Evolutionary conservation across 2,113 vertebrate genomes (phyloP), one percentile per base, ranked within the genome.

Genomic region (Pomatostomus ruficeps): DNA sequence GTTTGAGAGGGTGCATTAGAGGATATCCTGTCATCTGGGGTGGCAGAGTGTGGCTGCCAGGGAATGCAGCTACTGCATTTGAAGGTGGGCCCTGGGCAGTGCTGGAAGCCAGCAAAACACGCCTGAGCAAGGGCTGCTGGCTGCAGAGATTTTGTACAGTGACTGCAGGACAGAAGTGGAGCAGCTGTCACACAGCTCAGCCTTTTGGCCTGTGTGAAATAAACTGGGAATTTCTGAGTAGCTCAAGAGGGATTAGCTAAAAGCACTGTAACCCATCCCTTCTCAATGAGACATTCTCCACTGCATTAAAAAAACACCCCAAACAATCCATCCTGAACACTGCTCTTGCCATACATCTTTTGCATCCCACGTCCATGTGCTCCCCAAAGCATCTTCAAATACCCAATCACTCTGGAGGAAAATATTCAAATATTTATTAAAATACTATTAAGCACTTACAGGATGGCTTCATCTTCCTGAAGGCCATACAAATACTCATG

Each of bases 351-450:
- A 22, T 19, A 36, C 2, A 31, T 61, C 14, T 14, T 67, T 65
- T 59, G 38, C 54, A 52, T 33, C 38, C 33, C 19, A 38, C 8
- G 24, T 15, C 33, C 40, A 40, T 4, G 5, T n/a, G 20, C 11
- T 74, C 28, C 58, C 20, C 22, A 83, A 85, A 49, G 14, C 28
- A 59, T 45, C 29, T 68, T 89, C 43, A 85, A 91, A 94, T 18
- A 85, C 3, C 7, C 19, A 51, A 6, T 31, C 49, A 58, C 7
- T 67, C 45, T 18, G 46, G 63, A 93, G 28, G 75, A 96, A 94
- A 91, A 74, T 83, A 96, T 5, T n/a, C 0, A 73, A 55, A 16
- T 85, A 59, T 94, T 97, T 95, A 96, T 91, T 91, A 85, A 91
- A 96, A 93, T 85, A 73, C 6, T 55, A 70, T 49, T 38, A 79